Base-by-base conservation (phyloP, 2,888 invertebrate genomes). In the Anaspis maculata region DNA sequence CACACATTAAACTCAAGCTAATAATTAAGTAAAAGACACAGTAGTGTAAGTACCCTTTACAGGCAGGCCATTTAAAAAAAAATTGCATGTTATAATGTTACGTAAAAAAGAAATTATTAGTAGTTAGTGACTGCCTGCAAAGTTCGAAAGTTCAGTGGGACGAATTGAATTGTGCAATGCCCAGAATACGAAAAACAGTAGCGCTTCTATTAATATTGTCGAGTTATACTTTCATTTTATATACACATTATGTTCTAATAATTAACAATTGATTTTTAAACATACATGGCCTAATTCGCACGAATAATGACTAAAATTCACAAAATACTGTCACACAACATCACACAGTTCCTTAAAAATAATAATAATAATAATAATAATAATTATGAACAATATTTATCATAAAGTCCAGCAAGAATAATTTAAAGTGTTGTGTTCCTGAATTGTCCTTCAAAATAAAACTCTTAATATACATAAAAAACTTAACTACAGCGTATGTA, bases 301-400 rank as follows among this genome's bases (percentile, higher is more conserved):
- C 43, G 42, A 44, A 44, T 42, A 48, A 34, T 48, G 40, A 46
- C 48, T 50, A 47, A 45, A 42, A 40, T 45, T 46, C 47, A 47
- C 46, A 45, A 30, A 49, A 50, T 50, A 50, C 50, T 50, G 48
- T 45, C 46, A 30, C 31, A n/a, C 13, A 28, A 37, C 37, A 40
- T 37, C 40, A 40, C 40, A 36, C 34, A 34, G 25, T 33, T 33
- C 31, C 10, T 9, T 24, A 34, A 13, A 37, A 28, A 34, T 30
- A 26, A 24, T 22, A 6, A 19, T 19, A 6, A 19, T 9, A 19
- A 19, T 19, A 19, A 19, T 19, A 29, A 29, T 21, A 19, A 29
- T 21, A 19, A 29, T 11, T 29, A 19, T 19, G 13, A 29, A 29
- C 15, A 14, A 3, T 15, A 28, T 19, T 19, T n/a, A n/a, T n/a